Base-by-base conservation (phyloP, 2,888 invertebrate species). In the Drosophila suboccidentalis region DNA sequence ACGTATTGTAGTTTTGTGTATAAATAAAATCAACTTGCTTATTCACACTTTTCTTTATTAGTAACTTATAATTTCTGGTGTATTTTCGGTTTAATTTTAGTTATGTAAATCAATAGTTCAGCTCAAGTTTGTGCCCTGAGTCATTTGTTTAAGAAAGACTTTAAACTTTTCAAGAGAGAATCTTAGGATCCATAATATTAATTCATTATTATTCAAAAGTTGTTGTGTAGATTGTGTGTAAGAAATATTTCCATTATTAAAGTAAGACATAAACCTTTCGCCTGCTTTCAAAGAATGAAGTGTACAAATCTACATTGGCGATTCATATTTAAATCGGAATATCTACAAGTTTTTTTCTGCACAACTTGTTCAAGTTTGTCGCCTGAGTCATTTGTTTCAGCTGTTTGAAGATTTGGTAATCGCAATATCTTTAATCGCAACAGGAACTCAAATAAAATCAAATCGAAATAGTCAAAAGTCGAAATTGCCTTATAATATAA, bases 381-480 rank as follows among this genome's bases (percentile, higher is more conserved):
- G 19, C 51, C 22, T 49, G 9, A 61, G 53, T 66, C 53, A 55
- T 62, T 66, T 53, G 41, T 39, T 50, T 75, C 13, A 50, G 29
- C 47, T 19, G n/a, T 8, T 13, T 11, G 22, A 26, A 15, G 15
- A 11, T 58, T 32, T 41, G 49, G 8, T 26, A 47, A 38, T 47
- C 32, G 38, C 43, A 75, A 41, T 19, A 47, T 36, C 26, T 39
- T 38, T 26, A 38, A 38, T 47, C 32, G 38, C 43, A 75, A 46
- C 66, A 75, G 75, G 72, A 75, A 76, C 76, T 67, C 49, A 47
- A 39, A 46, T 41, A 11, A 63, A 43, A 55, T 34, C 19, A 57
- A 43, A 55, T 44, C 15, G 43, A 59, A 58, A 55, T 55, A 55
- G 39, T 38, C 41, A 47, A 75, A 49, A 49, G 29, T 41, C 36